phyloP scores from a whole-genome alignment of 1,140 invertebrate species.

The Caenorhabditis brenneri region DNA sequence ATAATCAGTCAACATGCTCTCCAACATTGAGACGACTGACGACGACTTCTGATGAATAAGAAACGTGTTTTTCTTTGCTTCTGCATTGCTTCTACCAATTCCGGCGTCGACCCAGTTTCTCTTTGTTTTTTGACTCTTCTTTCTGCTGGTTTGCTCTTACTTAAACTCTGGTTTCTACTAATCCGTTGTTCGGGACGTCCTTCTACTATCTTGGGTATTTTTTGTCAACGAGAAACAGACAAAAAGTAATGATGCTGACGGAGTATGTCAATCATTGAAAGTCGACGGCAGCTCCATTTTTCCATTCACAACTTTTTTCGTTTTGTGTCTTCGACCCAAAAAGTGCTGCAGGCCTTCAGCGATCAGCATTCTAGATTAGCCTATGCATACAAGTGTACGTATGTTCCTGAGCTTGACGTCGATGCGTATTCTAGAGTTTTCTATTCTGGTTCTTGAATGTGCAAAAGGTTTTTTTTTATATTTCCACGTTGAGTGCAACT shows the following conservation, averaged over 20 bases:
- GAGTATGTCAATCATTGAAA: conserved; percentile 42
- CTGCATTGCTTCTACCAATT: conserved; percentile 3
- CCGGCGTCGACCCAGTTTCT: neutral
- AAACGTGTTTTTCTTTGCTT: conserved; percentile 24
- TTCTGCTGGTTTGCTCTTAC: conserved; percentile 22
- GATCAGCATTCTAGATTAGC: conserved; percentile 40
- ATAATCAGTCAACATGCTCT: neutral
- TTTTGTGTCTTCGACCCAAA: conserved; percentile 15
- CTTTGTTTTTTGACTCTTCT: conserved; percentile 5
- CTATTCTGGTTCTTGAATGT: conserved; percentile 12
- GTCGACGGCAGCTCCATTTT: neutral
- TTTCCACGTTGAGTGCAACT: neutral
- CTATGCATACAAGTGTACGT: conserved; percentile 37
- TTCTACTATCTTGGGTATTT: neutral
- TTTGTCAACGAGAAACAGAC: neutral
- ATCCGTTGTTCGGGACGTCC: conserved; percentile 36
- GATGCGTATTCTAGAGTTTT: conserved; percentile 10
- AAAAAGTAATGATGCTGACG: conserved; percentile 31
- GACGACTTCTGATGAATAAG: conserved; percentile 33
- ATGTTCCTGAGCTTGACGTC: conserved; percentile 1
- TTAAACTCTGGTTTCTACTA: neutral
- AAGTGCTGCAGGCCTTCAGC: neutral
- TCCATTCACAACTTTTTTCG: neutral
- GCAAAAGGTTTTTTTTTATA: neutral
- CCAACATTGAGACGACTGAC: neutral